Base-by-base conservation (phyloP, 2,113 vertebrate species). In the Hiodon tergisus region DNA sequence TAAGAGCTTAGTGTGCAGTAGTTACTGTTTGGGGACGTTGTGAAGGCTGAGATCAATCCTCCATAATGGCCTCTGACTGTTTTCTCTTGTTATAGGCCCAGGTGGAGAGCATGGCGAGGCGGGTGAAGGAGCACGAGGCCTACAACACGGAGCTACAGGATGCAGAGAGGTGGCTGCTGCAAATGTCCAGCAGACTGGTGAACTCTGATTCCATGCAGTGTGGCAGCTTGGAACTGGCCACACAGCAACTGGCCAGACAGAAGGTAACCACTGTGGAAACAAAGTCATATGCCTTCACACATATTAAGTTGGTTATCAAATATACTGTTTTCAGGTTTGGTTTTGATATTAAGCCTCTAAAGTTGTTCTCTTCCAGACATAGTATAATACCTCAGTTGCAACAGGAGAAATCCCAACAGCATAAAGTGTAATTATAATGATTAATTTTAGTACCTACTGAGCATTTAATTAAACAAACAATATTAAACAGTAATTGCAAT, bases 171-270 rank as follows among this genome's bases (percentile, higher is more conserved):
- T 98, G 97, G 96, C 88, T 98, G 65, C 86, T 99, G 31, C 96
- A 97, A 83, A 98, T 98, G 94, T 98, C 97, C 8, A 92, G 94
- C 88, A 88, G 94, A 74, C 89, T 98, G 88, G 92, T 97, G 83
- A 93, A 93, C 0, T 93, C 95, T 6, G 95, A 96, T 69, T 91
- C 95, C 7, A 83, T 92, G 79, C 92, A 94, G 76, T 89, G 84
- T 0, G 88, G 87, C 54, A 94, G 72, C 81, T 88, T 98, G 50
- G 96, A 99, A 85, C 86, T 89, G 72, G 91, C 95, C 13, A 95
- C 96, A 71, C 95, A 99, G 78, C 95, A 98, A 8, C 87, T 99
- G 81, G 94, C 97, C 60, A 93, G 91, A 53, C 97, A 99, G 86
- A 99, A 99, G 95, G 97, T 98, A 67, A 81, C 52, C 60, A 4